A percentile compares a stretch with the other conserved stretches of the same genome.
phyloP scores from a whole-genome alignment of 2,113 vertebrate genomes.

The Hoplias malabaricus region DNA sequence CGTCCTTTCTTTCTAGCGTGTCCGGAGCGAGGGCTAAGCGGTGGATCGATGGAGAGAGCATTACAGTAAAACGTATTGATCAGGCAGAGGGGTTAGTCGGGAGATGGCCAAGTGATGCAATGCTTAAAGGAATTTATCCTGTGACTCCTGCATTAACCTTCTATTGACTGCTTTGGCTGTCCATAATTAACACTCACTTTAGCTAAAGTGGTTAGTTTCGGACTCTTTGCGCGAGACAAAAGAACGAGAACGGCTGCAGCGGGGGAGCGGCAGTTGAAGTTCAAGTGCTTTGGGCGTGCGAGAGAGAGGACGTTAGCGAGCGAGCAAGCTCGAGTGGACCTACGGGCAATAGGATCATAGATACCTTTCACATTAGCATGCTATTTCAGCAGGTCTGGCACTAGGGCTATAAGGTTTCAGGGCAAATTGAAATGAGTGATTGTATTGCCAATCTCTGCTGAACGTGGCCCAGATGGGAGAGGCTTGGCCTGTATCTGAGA shows the following conservation, averaged over 20 bases:
- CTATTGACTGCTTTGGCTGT: conserved; percentile 98
- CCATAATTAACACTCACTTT: conserved; percentile 99
- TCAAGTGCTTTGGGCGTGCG: conserved; percentile 68
- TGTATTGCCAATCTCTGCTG: conserved; percentile 80
- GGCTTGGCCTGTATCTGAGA: conserved; percentile 75
- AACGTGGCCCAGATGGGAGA: conserved; percentile 76
- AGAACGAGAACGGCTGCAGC: conserved; percentile 15
- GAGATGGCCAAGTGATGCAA: conserved; percentile 95
- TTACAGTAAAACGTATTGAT: conserved; percentile 99
- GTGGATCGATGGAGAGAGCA: conserved; percentile 87
- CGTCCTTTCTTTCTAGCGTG: conserved; percentile 61
- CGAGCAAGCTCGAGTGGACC: conserved; percentile 17
- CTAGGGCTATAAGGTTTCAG: conserved; percentile 76
- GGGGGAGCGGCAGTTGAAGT: conserved; percentile 55
- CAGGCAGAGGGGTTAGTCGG: conserved; percentile 81
- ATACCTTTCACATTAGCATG: conserved; percentile 78
- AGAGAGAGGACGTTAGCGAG: not conserved
- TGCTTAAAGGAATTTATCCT: conserved; percentile 96
- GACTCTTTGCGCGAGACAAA: conserved; percentile 50
- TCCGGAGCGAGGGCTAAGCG: conserved; percentile 47
- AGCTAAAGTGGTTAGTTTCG: conserved; percentile 97
- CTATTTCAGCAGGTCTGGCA: conserved; percentile 71
- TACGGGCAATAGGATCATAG: conserved; percentile 36
- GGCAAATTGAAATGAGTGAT: conserved; percentile 84
- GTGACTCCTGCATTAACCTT: conserved; percentile 99